These are phyloP conservation scores for Euwallacea fornicatus DNA, from an alignment of 1,140 invertebrate genomes.

Conservation along the genomic window DNA sequence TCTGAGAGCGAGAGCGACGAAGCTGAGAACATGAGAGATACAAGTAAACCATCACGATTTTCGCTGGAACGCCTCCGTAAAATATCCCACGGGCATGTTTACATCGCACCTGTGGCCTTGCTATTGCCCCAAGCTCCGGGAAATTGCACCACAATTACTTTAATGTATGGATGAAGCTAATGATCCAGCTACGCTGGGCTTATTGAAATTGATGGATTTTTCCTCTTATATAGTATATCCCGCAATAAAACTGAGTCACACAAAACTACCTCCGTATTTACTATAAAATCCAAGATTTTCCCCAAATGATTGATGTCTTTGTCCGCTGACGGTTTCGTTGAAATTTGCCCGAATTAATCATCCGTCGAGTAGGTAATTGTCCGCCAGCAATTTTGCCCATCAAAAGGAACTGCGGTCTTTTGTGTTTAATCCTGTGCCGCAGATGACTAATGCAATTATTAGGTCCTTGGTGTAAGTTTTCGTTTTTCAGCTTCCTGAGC, in stretches of 20 bases:
- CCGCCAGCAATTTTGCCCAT: neutral
- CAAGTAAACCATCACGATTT: too few relatives aligned
- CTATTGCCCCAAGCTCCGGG: too few relatives aligned
- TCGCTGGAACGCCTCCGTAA: too few relatives aligned
- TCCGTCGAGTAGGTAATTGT: conserved; percentile 6
- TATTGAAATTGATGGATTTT: neutral
- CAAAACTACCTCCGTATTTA: too few relatives aligned
- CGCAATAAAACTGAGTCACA: too few relatives aligned
- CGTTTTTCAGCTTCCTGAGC: conserved; percentile 80
- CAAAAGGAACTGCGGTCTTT: neutral
- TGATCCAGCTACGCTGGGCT: neutral
- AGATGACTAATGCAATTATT: neutral
- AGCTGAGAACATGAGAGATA: too few relatives aligned
- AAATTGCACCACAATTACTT: neutral
- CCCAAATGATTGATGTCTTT: conserved; percentile 4
- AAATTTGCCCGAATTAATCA: neutral
- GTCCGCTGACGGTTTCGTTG: neutral
- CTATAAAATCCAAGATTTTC: neutral
- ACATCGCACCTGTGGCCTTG: too few relatives aligned
- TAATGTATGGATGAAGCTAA: neutral
- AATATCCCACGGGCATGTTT: too few relatives aligned
- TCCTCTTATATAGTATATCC: too few relatives aligned
- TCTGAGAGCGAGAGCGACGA: too few relatives aligned
- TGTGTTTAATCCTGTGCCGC: neutral
- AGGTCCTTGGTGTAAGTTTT: neutral